phyloP scores from a whole-genome alignment of 2,113 vertebrate genomes.

The Indicator indicator region DNA sequence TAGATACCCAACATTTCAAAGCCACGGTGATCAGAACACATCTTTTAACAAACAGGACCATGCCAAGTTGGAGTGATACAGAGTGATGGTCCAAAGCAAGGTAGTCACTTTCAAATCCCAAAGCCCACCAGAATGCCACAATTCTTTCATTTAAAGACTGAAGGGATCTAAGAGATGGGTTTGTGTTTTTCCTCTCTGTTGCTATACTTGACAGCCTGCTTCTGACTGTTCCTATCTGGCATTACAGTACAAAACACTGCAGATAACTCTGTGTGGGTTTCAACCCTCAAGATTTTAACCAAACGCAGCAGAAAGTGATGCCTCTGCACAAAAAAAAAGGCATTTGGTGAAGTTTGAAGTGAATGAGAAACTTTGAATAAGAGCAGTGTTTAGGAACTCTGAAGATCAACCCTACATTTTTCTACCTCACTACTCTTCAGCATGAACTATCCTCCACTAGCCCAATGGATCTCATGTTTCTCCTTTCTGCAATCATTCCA shows the following conservation, averaged over 20 bases:
- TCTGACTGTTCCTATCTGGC: background rate
- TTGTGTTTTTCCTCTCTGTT: background rate
- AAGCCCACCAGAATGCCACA: background rate
- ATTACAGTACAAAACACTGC: background rate
- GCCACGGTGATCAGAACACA: background rate
- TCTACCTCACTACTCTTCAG: background rate
- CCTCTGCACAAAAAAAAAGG: background rate
- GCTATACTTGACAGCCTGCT: background rate
- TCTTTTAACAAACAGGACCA: background rate
- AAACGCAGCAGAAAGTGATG: background rate
- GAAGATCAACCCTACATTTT: background rate
- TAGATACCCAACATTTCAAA: background rate
- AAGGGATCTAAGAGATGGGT: background rate
- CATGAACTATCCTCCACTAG: background rate
- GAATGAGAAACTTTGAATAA: background rate
- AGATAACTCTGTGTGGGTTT: background rate
- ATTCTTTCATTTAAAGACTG: background rate
- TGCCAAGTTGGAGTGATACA: background rate
- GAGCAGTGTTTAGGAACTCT: background rate
- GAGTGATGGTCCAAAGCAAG: background rate
- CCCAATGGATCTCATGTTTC: fast-evolving
- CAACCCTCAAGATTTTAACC: background rate
- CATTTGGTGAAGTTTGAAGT: background rate
- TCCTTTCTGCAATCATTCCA: background rate
- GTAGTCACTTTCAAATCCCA: background rate